These are phyloP conservation scores for Leguminivora glycinivorella DNA, from an alignment of 1,140 invertebrate genomes.

Conservation along the genomic window DNA sequence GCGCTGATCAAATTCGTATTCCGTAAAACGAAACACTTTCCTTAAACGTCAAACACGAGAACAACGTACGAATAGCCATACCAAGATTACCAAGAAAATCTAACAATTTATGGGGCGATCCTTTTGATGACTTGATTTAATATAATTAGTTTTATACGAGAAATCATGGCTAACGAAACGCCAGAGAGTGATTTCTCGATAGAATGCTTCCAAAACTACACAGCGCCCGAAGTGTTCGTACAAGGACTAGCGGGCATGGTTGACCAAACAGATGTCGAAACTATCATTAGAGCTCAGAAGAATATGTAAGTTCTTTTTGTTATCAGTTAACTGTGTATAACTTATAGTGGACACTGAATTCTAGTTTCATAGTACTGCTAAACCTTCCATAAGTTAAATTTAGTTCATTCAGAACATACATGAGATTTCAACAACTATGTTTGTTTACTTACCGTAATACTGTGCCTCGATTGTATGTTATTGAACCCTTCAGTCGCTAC, in stretches of 20 bases:
- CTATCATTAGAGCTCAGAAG: conserved; percentile 94
- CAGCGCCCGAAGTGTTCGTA: conserved; percentile 93
- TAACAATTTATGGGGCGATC: neutral
- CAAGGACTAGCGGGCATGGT: conserved; percentile 94
- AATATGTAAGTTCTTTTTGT: conserved; percentile 86
- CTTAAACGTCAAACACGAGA: neutral
- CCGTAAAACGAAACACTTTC: neutral
- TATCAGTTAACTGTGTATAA: neutral
- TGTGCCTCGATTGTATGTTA: too few species aligned
- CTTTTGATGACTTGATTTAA: neutral
- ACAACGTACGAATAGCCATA: neutral
- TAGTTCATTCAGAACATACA: too few species aligned
- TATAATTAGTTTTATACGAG: neutral
- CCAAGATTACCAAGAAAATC: neutral
- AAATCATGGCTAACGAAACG: conserved; percentile 72
- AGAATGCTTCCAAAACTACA: conserved; percentile 94
- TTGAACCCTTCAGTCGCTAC: too few species aligned
- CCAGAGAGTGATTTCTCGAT: conserved; percentile 79
- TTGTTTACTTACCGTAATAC: too few species aligned
- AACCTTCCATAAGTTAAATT: too few species aligned
- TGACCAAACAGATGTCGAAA: conserved; percentile 93
- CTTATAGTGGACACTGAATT: too few species aligned
- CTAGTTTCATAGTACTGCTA: too few species aligned
- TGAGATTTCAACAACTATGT: too few species aligned
- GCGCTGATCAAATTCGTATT: neutral